Evolutionary conservation across 2,888 invertebrate genomes (phyloP), one percentile per base, ranked within the genome.

Genomic region (Aquatica leii): DNA sequence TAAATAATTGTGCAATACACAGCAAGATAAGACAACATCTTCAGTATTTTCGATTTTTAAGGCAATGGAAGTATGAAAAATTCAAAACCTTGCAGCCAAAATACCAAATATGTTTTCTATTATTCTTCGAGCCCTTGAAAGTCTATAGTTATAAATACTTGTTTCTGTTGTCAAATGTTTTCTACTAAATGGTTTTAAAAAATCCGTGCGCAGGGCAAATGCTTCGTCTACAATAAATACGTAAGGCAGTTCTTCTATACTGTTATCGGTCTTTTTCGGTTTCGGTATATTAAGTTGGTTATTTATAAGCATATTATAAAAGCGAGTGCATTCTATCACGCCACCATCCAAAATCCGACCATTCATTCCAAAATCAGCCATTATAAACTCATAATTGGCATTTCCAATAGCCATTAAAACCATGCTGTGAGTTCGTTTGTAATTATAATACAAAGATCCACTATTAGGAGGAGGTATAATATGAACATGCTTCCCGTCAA

Each of bases 321-420:
- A n/a, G n/a, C n/a, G n/a, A 12, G 40, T 40, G 40, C 14, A 40
- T 3, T 14, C 40, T 6, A 40, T 40, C n/a, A 40, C 40, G 14
- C 40, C 40, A 40, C 2, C 40, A 14, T 40, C 40, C n/a, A 14
- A 40, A 40, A 40, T n/a, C n/a, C 40, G 40, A 12, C 40, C 40
- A 40, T 40, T 40, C 14, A 40, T 40, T n/a, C 40, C 40, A 40
- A n/a, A 40, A 40, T 40, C 40, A 2, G n/a, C n/a, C 40, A 40
- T 40, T 12, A 40, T 40, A 40, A 40, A 40, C 14, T 40, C 3
- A n/a, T 40, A 40, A 40, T 40, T 40, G n/a, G 40, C 8, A 40
- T 40, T 40, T 40, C n/a, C 40, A 12, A 40, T 14, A 40, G 40
- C 40, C 40, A 40, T 6, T 40, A n/a, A 40, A 12, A 40, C 40